Conservation (phyloP, 2,888 invertebrate species). For the Lasioglossum vierecki region DNA sequence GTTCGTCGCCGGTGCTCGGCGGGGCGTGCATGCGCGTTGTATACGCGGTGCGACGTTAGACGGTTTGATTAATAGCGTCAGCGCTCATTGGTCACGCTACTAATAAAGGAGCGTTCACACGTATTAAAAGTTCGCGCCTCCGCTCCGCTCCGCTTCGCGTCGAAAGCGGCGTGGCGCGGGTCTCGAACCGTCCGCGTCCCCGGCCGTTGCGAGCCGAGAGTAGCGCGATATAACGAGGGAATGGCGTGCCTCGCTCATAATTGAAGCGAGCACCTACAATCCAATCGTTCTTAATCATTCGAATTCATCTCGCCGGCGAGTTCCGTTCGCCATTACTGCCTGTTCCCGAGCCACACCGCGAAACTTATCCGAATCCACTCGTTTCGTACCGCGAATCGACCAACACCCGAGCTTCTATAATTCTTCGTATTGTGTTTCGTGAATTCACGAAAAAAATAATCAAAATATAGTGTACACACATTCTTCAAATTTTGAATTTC, state of each 20-base stretch:
- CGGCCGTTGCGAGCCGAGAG: conserved; percentile 56
- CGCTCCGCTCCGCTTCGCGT: conserved; percentile 65
- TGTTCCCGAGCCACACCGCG: conserved; percentile 35
- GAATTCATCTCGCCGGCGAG: conserved; percentile 78
- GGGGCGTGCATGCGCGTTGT: conserved; percentile 12
- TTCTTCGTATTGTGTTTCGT: not conserved
- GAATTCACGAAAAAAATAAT: not conserved
- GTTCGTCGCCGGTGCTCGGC: conserved; percentile 27
- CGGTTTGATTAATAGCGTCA: conserved; percentile 83
- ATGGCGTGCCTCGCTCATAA: conserved; percentile 82
- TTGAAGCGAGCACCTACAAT: conserved; percentile 81
- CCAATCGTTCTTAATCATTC: conserved; percentile 83
- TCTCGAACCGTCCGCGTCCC: conserved; percentile 53
- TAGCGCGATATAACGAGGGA: conserved; percentile 81
- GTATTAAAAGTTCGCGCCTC: conserved; percentile 79
- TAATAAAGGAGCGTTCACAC: conserved; percentile 84
- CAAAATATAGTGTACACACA: not conserved
- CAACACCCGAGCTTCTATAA: not conserved
- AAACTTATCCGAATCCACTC: conserved; percentile 42
- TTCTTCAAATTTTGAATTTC: not conserved
- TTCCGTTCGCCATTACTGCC: conserved; percentile 57
- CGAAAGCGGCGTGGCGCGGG: conserved; percentile 11
- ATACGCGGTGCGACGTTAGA: conserved; percentile 71
- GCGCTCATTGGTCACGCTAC: conserved; percentile 83
- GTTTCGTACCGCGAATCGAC: conserved; percentile 6